Base-by-base conservation (phyloP, 2,888 invertebrate species). In the Panorpa germanica region DNA sequence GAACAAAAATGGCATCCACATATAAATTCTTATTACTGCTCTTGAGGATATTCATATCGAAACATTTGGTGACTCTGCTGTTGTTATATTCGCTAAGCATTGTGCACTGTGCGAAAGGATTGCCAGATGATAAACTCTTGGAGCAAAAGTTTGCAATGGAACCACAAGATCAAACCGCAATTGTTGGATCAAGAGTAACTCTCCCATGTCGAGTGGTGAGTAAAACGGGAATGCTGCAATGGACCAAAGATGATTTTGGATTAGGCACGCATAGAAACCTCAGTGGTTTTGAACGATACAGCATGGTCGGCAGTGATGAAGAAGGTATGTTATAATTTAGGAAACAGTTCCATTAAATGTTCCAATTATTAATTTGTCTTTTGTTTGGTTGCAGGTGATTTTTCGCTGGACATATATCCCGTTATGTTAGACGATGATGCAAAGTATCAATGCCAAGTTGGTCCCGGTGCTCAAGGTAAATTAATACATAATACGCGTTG, bases 181-280 rank as follows among this genome's bases (percentile, higher is more conserved):
- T 85, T 28, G 75, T 82, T 26, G 90, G 90, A 9, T 78, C 81
- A 30, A 68, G 80, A 34, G 83, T 88, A 23, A 83, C 88, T 8
- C 59, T 93, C 33, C 86, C 88, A 4, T 95, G 93, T 53, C 63
- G 82, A 22, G 85, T 93, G 14, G 74, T 83, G 49, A 73, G 80
- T 47, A 85, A 88, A 52, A 70, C 68, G 25, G 95, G 95, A 2
- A 72, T 76, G 31, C 65, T 95, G 31, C 95, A 95, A 53, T 96
- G 96, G 96, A 93, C 93, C 34, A 85, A 88, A 48, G 90, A 93
- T 47, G 91, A 88, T 48, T 95, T 93, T 46, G 95, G 91, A 0
- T 65, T 96, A 18, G 95, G 95, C 2, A 72, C 81, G 1, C 83
- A 90, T 46, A 64, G 93, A 39, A 80, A 85, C 43, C 63, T 95